Evolutionary conservation across 2,113 vertebrate species (phyloP).

Genomic region (Dipodomys spectabilis): DNA sequence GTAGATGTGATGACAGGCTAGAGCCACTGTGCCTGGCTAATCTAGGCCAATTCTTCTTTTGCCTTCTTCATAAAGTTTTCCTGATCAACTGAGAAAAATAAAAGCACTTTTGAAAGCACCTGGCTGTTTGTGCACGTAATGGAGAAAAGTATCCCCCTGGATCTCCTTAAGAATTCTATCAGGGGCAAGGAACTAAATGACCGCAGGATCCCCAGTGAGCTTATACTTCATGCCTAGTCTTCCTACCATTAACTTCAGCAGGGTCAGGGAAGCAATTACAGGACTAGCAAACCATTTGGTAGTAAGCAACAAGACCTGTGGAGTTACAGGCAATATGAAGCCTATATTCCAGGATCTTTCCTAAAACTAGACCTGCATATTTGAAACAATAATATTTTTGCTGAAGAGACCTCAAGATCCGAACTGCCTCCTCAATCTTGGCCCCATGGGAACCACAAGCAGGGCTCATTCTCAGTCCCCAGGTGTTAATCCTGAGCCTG

Average conservation of each 20-base stretch:
- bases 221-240: background rate
- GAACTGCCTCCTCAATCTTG: background rate
- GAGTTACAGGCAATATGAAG: background rate
- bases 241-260: background rate
- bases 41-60: background rate
- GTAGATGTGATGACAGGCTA: too few species aligned
- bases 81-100: background rate
- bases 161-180: background rate
- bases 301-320: background rate
- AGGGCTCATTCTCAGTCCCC: conserved; percentile 40
- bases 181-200: background rate
- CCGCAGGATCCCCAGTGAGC: background rate
- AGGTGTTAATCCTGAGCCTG: background rate
- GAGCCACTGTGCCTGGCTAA: background rate
- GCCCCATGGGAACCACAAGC: conserved; percentile 18
- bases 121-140: background rate
- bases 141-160: background rate
- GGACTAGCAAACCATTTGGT: background rate
- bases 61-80: background rate
- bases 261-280: background rate
- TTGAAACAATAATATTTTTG: background rate
- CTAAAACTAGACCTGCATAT: background rate
- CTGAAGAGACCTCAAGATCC: background rate
- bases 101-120: conserved; percentile 25
- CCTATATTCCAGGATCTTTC: background rate